Conservation (phyloP, 2,797 vertebrate species). For the Enoplosus armatus region DNA sequence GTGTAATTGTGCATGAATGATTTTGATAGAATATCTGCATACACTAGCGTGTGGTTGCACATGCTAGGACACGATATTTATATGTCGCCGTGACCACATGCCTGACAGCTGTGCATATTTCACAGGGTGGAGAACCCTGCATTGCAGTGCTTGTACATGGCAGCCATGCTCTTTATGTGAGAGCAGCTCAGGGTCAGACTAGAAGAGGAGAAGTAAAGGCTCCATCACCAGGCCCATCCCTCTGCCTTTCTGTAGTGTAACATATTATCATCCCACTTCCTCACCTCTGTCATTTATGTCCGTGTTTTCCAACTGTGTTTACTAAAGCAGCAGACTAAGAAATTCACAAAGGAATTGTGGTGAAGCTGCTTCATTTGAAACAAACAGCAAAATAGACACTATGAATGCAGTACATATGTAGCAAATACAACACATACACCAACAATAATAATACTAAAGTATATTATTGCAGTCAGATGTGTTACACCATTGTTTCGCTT, state of each 20-base stretch:
- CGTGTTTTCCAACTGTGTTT: conserved; percentile 22
- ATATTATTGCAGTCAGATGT: conserved; percentile 1
- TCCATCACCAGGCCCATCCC: conserved; percentile 30
- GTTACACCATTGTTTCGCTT: background rate
- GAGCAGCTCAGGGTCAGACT: conserved; percentile 69
- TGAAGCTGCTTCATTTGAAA: conserved; percentile 27
- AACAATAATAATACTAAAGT: background rate
- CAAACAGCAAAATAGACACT: conserved; percentile 1
- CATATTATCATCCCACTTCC: background rate
- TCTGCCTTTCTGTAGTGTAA: conserved; percentile 8
- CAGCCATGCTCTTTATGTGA: conserved; percentile 63
- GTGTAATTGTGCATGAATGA: conserved; percentile 26
- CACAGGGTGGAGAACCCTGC: conserved; percentile 73
- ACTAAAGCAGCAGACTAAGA: conserved; percentile 10
- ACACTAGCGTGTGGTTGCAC: conserved; percentile 42
- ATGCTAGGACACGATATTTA: conserved; percentile 45
- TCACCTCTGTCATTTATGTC: conserved; percentile 20
- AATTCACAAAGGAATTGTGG: conserved; percentile 13
- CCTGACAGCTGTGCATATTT: conserved; percentile 78
- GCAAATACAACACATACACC: background rate
- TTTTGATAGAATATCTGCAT: conserved; percentile 41
- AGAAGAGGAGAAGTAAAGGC: conserved; percentile 61
- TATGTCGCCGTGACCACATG: conserved; percentile 45
- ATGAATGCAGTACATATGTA: background rate
- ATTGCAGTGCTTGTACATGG: conserved; percentile 73